Evolutionary conservation across 2,797 vertebrate species (phyloP).

Genomic region (Crocodylus rhombifer): DNA sequence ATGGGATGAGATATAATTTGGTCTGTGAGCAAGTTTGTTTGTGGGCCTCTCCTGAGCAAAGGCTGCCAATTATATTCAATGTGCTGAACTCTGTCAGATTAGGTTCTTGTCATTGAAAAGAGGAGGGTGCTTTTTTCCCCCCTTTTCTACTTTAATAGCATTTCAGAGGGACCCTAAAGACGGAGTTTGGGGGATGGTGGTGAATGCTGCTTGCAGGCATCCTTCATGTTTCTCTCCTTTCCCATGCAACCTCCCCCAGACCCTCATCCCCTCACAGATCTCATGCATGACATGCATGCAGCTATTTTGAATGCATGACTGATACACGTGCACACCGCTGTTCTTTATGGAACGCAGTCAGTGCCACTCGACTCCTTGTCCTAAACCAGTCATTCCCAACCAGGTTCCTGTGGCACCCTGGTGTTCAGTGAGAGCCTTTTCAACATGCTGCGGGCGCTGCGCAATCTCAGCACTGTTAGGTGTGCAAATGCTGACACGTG

Average conservation of each 20-base stretch:
- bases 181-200: not conserved
- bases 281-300: not conserved
- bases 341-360: not conserved
- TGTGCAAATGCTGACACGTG: too few species aligned
- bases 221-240: not conserved
- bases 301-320: not conserved
- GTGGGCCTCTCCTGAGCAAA: not conserved
- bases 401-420: too few species aligned
- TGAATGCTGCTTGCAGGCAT: not conserved
- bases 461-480: too few species aligned
- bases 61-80: slow-evolving; percentile 65
- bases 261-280: not conserved
- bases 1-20: not conserved
- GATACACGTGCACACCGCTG: not conserved
- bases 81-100: slow-evolving; percentile 63
- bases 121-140: not conserved
- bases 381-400: too few species aligned
- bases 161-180: not conserved
- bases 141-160: not conserved
- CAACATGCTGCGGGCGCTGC: too few species aligned
- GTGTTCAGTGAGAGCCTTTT: too few species aligned
- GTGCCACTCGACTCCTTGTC: not conserved
- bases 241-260: not conserved
- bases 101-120: slow-evolving; percentile 51
- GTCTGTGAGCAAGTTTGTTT: slow-evolving; percentile 44